These are phyloP conservation scores for Allacma fusca DNA, from an alignment of 2,888 invertebrate species.

Conservation along the genomic window DNA sequence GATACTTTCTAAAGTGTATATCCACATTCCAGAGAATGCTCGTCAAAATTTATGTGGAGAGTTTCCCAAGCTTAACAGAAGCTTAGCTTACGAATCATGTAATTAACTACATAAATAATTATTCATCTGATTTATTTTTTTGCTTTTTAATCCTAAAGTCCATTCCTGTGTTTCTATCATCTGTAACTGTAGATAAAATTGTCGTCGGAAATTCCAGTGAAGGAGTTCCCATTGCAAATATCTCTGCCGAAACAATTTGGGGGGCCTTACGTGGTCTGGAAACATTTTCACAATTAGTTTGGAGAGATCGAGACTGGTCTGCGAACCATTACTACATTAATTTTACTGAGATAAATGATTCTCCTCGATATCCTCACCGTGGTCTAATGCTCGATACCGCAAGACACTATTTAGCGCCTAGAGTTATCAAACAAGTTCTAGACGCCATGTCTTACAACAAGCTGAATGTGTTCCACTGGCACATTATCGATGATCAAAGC, in stretches of 20 bases:
- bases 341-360: constrained; percentile 75
- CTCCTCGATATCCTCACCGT: constrained; percentile 80
- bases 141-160: too few species aligned
- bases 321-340: constrained; percentile 72
- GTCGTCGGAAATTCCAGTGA: not conserved
- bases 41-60: constrained; percentile 45
- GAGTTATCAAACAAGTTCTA: constrained; percentile 72
- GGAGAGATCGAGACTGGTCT: constrained; percentile 62
- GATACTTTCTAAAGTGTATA: constrained; percentile 42
- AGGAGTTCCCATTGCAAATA: constrained; percentile 42
- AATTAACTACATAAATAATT: too few species aligned
- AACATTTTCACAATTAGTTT: constrained; percentile 81
- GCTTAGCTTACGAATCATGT: constrained; percentile 42
- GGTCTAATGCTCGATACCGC: constrained; percentile 88
- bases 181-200: constrained; percentile 9
- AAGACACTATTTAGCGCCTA: constrained; percentile 79
- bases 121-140: too few species aligned
- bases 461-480: constrained; percentile 94
- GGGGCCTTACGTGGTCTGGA: constrained; percentile 80
- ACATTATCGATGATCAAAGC: constrained; percentile 91
- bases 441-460: constrained; percentile 92
- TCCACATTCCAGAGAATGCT: constrained; percentile 40
- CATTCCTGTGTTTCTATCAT: too few species aligned
- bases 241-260: constrained; percentile 51
- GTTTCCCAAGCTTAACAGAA: constrained; percentile 49